Evolutionary conservation across 2,888 invertebrate species (phyloP), one percentile per base, ranked within the genome.

Genomic region (Leptinotarsa tumamoca): DNA sequence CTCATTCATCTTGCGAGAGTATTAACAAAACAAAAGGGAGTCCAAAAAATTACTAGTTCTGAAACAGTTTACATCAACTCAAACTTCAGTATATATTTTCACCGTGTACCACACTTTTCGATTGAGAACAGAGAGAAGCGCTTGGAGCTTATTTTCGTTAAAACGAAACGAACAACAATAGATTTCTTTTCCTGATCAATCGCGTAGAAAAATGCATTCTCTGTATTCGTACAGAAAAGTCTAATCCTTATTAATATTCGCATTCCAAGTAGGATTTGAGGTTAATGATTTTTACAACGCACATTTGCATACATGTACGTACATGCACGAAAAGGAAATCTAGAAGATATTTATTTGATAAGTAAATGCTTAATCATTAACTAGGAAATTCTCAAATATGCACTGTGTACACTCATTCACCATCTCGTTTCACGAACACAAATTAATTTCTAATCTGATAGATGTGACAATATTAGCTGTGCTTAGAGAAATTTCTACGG

Each of bases 181-280:
- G 3, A 69, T 52, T 68, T 23, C 50, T 68, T 52, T 68, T 17
- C 23, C 68, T 21, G 52, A 17, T 63, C 63, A 33, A 63, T 63
- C 17, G 10, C 33, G 15, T 17, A 33, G 63, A 33, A 63, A 7
- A 33, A 33, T n/a, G 15, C 15, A 33, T 63, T 43, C 18, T 17
- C 33, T 43, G 21, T 58, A 15, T 58, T 58, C 15, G 15, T 21
- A 21, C 23, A 23, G 58, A 23, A 23, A 27, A 58, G 21, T 58
- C 58, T 27, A 23, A 58, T 58, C 21, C 58, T 58, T 14, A 58
- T 58, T 58, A 58, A 68, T 66, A 73, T 68, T 63, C 63, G 33
- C 66, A 69, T 72, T 72, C 56, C 75, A 79, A 79, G 77, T 79
- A 77, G 79, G 79, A 66, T 79, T 75, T 72, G 73, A 79, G 79